These are phyloP conservation scores for Cataglyphis altisquamis DNA, from an alignment of 2,888 invertebrate species.

Conservation along the genomic window DNA sequence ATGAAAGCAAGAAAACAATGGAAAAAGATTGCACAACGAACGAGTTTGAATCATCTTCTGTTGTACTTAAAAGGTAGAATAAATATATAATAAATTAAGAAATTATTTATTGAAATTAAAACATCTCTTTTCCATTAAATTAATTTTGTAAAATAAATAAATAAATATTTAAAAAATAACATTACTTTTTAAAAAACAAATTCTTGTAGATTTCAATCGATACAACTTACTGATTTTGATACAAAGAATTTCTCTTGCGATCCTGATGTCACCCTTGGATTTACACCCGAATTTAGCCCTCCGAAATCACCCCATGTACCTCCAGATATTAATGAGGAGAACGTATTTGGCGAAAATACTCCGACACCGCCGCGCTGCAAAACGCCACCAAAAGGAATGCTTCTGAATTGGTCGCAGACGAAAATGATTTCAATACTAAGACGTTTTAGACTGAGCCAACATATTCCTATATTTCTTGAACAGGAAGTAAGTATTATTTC, in stretches of 20 bases:
- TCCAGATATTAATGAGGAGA: slow-evolving; percentile 77
- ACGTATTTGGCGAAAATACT: slow-evolving; percentile 80
- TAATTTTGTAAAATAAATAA: not conserved
- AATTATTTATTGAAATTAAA: slow-evolving; percentile 4
- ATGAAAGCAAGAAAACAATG: not conserved
- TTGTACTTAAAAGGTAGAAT: slow-evolving; percentile 26
- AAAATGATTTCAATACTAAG: slow-evolving; percentile 78
- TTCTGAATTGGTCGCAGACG: slow-evolving; percentile 75
- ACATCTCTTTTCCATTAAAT: not conserved
- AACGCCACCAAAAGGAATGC: slow-evolving; percentile 80
- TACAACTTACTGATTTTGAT: slow-evolving; percentile 61
- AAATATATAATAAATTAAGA: not conserved
- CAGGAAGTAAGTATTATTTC: slow-evolving; percentile 79
- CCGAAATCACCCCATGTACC: slow-evolving; percentile 78
- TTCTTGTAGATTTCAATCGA: slow-evolving; percentile 57
- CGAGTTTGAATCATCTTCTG: not conserved
- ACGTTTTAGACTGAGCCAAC: slow-evolving; percentile 76
- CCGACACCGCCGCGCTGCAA: slow-evolving; percentile 81
- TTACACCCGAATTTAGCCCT: slow-evolving; percentile 80
- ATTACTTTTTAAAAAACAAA: not conserved
- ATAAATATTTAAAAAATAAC: slow-evolving; percentile 1
- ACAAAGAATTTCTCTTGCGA: slow-evolving; percentile 57
- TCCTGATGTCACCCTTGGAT: slow-evolving; percentile 74
- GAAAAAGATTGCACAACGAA: not conserved
- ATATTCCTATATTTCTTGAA: slow-evolving; percentile 79